A percentile compares a stretch with the other conserved stretches of the same genome.
These are phyloP conservation scores for Oeneis ivallda DNA, from an alignment of 2,888 invertebrate genomes.

Conservation along the genomic window DNA sequence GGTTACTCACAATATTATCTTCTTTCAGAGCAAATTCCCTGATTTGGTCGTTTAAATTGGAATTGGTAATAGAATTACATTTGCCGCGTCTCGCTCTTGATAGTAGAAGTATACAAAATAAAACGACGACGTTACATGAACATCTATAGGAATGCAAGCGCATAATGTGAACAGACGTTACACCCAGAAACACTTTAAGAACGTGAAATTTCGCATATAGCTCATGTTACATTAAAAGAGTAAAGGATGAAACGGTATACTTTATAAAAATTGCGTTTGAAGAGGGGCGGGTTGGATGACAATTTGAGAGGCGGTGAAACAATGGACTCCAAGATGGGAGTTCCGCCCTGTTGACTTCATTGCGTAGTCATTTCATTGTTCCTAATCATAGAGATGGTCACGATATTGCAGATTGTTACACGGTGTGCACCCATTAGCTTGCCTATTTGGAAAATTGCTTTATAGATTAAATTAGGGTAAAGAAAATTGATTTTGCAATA, in stretches of 20 bases:
- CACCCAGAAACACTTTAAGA: slow-evolving; percentile 28
- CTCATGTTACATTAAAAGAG: slow-evolving; percentile 49
- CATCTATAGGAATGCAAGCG: slow-evolving; percentile 27
- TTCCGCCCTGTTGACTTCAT: slow-evolving; percentile 70
- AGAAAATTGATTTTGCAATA: slow-evolving; percentile 30
- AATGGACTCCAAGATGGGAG: slow-evolving; percentile 69
- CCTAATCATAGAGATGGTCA: slow-evolving; percentile 64
- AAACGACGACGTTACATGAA: slow-evolving; percentile 30
- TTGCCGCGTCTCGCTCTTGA: slow-evolving; percentile 32
- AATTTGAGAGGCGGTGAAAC: slow-evolving; percentile 70
- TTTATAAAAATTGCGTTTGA: slow-evolving; percentile 65
- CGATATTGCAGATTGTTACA: slow-evolving; percentile 63
- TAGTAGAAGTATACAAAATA: slow-evolving; percentile 33
- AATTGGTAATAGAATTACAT: slow-evolving; percentile 49
- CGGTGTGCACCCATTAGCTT: slow-evolving; percentile 57
- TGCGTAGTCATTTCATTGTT: slow-evolving; percentile 73
- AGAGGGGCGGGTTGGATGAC: slow-evolving; percentile 69
- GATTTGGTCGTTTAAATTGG: slow-evolving; percentile 61
- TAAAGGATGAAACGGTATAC: slow-evolving; percentile 49
- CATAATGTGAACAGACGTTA: slow-evolving; percentile 34
- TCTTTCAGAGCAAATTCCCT: slow-evolving; percentile 58
- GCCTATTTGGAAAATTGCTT: slow-evolving; percentile 52
- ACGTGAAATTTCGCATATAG: slow-evolving; percentile 41
- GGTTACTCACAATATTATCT: slow-evolving; percentile 53
- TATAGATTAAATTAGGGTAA: slow-evolving; percentile 30